Evolutionary conservation across 2,888 invertebrate genomes (phyloP), one percentile per base, ranked within the genome.

Genomic region (Drosophila atroscutellata): DNA sequence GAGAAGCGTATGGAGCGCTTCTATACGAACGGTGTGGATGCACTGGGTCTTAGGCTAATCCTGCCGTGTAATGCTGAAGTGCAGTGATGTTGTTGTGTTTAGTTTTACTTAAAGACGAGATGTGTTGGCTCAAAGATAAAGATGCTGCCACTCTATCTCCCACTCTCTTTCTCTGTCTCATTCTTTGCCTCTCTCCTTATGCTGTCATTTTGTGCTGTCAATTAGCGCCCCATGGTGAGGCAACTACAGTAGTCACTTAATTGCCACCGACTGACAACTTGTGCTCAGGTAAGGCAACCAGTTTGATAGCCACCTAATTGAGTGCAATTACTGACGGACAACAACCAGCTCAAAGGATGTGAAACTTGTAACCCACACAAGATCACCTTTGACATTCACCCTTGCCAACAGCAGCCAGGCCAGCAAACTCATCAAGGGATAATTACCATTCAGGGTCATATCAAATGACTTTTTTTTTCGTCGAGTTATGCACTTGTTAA

Each of bases 21-120:
- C 94, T 99, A 99, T 94, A 95, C 99, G 90, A 99, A 99, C 94
- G 99, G 99, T 86, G 99, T 98, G 80, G 99, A 99, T 94, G 99
- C 99, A 90, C 95, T 98, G 92, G 95, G 98, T 93, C 95, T 99
- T 88, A 99, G 98, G 94, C 94, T 99, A 79, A 97, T 98, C 97
- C 95, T 98, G 91, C 97, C 97, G 2, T 42, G 57, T 28, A 45
- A 51, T 47, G 7, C 11, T 1, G 34, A 54, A 54, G 54, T 54
- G 3, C 2, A 32, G 24, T 52, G 18, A 30, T 32, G 2, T 39
- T 11, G 15, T 42, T 51, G 26, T 49, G 5, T 9, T 42, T 11
- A 13, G 18, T n/a, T 18, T 60, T 9, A 24, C 45, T 45, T 45
- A 24, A 15, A 45, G 45, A 24, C 7, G 7, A 45, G 15, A 15